A percentile compares a stretch with the other conserved stretches of the same genome.
Conservation (phyloP, 2,888 invertebrate genomes). For the Lathronympha strigana region DNA sequence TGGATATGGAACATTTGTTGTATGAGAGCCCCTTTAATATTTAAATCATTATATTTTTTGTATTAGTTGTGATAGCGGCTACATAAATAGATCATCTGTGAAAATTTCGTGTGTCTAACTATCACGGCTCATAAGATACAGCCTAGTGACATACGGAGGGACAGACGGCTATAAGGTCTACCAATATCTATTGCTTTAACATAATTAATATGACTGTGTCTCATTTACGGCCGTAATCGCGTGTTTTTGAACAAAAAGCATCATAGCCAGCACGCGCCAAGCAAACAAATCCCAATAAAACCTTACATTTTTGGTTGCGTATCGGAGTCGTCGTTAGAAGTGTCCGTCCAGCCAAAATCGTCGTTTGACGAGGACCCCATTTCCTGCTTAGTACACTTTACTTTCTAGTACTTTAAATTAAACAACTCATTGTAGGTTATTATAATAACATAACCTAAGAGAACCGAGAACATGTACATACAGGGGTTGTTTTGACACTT, state of each 20-base stretch:
- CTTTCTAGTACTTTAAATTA: background rate
- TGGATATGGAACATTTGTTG: no score
- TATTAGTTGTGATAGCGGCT: no score
- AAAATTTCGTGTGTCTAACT: no score
- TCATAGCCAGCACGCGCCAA: background rate
- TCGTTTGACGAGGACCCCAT: conserved; percentile 5
- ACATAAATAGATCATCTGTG: no score
- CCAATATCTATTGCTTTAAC: no score
- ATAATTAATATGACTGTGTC: background rate
- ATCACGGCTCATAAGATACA: no score
- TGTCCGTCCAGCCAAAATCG: conserved; percentile 62
- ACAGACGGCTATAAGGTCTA: no score
- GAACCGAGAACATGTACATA: background rate
- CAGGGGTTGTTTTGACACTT: background rate
- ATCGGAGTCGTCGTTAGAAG: conserved; percentile 53
- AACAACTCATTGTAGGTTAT: conserved; percentile 7
- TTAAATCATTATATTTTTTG: no score
- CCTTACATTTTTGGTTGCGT: conserved; percentile 53
- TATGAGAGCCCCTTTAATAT: no score
- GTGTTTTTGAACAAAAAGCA: background rate
- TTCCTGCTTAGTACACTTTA: background rate
- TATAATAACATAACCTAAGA: conserved; percentile 16
- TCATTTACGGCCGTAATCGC: background rate
- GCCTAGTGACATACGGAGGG: no score
- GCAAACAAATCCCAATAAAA: background rate